Percentiles rank a stretch among this genome's conserved stretches.
Conservation (phyloP, 37 sponge, comb jelly and placozoan genomes). For the Halisarca cf. caerulea region DNA sequence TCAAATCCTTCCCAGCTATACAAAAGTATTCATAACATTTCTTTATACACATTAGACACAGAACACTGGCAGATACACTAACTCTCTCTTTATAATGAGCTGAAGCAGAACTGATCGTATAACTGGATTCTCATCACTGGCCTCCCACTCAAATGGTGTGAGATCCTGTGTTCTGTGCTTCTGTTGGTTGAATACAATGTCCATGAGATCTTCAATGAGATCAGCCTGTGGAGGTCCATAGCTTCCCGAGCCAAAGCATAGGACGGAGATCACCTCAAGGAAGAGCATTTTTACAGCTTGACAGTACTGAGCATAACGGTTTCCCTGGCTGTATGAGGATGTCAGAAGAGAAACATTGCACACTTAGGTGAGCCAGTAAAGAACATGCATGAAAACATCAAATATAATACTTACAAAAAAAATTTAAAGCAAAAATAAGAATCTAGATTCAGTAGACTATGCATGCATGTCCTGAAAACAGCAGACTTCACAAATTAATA, state of each 20-base stretch:
- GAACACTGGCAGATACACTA: not conserved
- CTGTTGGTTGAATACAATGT: constrained; percentile 46
- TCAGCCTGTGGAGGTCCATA: constrained; percentile 53
- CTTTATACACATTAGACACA: not conserved
- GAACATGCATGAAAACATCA: no score
- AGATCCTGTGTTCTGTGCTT: constrained; percentile 44
- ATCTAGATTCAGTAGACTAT: no score
- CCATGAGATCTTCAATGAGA: constrained; percentile 48
- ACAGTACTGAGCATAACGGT: not conserved
- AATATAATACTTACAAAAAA: no score
- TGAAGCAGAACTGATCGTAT: constrained; percentile 65
- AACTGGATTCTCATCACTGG: constrained; percentile 44
- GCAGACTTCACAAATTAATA: no score
- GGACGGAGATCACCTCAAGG: constrained; percentile 57
- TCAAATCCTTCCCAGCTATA: not conserved
- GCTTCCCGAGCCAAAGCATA: constrained; percentile 65
- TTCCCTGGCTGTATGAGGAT: no score
- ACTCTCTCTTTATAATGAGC: constrained; percentile 58
- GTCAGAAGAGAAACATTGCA: no score
- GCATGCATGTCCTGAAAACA: no score
- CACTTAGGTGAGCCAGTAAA: no score
- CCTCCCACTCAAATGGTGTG: constrained; percentile 33
- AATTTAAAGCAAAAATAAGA: no score
- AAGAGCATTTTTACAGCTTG: constrained; percentile 30
- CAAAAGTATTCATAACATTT: not conserved